phyloP scores from a whole-genome alignment of 2,797 vertebrate genomes.

The Tympanoctomys barrerae region DNA sequence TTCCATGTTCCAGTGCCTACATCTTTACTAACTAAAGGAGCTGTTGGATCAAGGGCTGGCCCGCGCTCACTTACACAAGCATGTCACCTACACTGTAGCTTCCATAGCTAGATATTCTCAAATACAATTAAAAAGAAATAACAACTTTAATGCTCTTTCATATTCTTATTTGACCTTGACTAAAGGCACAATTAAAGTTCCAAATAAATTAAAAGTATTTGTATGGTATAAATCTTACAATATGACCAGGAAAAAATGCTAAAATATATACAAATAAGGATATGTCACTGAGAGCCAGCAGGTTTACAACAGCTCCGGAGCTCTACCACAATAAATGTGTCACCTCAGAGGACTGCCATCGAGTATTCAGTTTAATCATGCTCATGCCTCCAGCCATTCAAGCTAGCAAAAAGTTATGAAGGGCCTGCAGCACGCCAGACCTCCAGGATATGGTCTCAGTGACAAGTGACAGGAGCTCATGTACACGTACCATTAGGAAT shows the following conservation, averaged over 20 bases:
- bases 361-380: slow-evolving; percentile 34
- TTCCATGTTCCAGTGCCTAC: slow-evolving; percentile 47
- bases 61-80: not conserved
- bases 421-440: not conserved
- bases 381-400: not conserved
- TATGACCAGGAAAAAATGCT: slow-evolving; percentile 18
- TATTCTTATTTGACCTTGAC: slow-evolving; percentile 37
- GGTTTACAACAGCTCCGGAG: not conserved
- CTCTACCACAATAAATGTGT: not conserved
- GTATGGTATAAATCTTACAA: slow-evolving; percentile 36
- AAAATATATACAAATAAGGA: slow-evolving; percentile 11
- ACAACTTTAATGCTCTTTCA: not conserved
- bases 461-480: not conserved
- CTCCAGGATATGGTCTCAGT: not conserved
- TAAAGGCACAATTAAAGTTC: not conserved
- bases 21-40: slow-evolving; percentile 18
- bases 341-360: not conserved
- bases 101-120: not conserved
- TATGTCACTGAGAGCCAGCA: not conserved
- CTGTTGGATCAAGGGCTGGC: not conserved
- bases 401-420: slow-evolving; percentile 4
- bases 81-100: slow-evolving; percentile 1
- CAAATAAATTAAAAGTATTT: slow-evolving; percentile 55
- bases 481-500: slow-evolving; percentile 93
- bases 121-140: slow-evolving; percentile 4